Evolutionary conservation across 2,888 invertebrate species (phyloP).

Genomic region (Ethmia dodecea): DNA sequence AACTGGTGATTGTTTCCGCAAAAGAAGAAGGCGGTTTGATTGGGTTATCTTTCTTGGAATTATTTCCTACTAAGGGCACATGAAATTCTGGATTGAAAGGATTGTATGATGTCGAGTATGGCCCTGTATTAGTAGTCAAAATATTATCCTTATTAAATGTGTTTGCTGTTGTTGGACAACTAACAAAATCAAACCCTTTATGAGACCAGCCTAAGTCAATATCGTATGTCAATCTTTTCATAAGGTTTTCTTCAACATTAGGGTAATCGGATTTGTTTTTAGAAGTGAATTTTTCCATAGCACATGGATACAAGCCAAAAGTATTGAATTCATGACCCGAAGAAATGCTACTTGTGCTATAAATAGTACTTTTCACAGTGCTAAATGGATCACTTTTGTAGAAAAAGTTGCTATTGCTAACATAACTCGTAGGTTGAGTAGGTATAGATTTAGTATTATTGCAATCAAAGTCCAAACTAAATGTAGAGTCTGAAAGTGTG

Average conservation of each 20-base stretch:
- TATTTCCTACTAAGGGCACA: conserved; percentile 55
- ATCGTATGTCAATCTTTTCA: conserved; percentile 70
- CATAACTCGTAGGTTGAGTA: conserved; percentile 43
- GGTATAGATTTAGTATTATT: conserved; percentile 49
- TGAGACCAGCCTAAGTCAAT: conserved; percentile 72
- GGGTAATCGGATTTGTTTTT: conserved; percentile 62
- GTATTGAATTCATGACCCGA: conserved; percentile 65
- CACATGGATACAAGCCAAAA: conserved; percentile 65
- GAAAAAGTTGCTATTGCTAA: conserved; percentile 52
- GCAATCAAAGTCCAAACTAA: conserved; percentile 63
- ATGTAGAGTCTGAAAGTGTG: conserved; percentile 45
- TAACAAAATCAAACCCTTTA: conserved; percentile 67
- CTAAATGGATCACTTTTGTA: conserved; percentile 65
- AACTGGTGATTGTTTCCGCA: conserved; percentile 59
- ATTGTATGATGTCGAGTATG: conserved; percentile 59
- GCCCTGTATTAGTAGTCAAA: conserved; percentile 46
- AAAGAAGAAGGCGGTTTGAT: conserved; percentile 52
- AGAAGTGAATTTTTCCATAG: conserved; percentile 63
- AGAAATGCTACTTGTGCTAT: conserved; percentile 65
- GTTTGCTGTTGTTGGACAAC: conserved; percentile 49
- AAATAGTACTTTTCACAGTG: conserved; percentile 58
- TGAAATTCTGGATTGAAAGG: conserved; percentile 70
- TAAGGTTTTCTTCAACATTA: conserved; percentile 63
- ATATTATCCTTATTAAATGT: conserved; percentile 61
- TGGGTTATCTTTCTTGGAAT: conserved; percentile 47